These are phyloP conservation scores for Nothobranchius kuhntae DNA, from an alignment of 2,113 vertebrate species.

Conservation along the genomic window DNA sequence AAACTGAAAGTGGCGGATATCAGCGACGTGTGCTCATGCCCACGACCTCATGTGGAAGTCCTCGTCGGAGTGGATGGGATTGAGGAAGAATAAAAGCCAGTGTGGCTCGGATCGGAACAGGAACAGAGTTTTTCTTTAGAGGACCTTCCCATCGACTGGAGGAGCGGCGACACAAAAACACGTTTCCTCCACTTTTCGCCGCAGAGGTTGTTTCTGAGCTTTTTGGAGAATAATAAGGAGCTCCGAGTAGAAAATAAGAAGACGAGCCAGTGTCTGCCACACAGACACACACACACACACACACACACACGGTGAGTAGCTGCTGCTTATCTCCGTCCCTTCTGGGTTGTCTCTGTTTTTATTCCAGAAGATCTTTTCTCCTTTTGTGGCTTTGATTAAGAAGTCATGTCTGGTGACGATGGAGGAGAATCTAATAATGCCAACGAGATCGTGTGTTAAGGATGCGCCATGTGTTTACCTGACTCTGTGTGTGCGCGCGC, in stretches of 20 bases:
- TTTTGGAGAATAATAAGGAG: neutral
- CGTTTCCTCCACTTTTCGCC: slow-evolving; percentile 42
- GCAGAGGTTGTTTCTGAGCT: neutral
- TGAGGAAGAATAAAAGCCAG: neutral
- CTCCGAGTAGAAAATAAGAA: neutral
- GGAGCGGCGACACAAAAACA: slow-evolving; percentile 38
- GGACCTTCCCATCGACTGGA: slow-evolving; percentile 24
- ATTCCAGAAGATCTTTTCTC: neutral
- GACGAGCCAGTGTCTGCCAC: slow-evolving; percentile 41
- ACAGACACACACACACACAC: slow-evolving; percentile 34
- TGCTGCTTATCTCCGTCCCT: slow-evolving; percentile 14
- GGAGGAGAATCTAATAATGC: slow-evolving; percentile 49
- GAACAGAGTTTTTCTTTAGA: slow-evolving; percentile 39
- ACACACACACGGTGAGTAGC: slow-evolving; percentile 62
- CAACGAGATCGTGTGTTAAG: slow-evolving; percentile 13
- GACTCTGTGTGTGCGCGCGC: neutral
- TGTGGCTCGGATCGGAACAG: slow-evolving; percentile 17
- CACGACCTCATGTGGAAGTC: slow-evolving; percentile 2
- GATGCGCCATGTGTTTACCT: slow-evolving; percentile 38
- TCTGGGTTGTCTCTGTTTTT: slow-evolving; percentile 12
- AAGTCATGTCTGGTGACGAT: slow-evolving; percentile 53
- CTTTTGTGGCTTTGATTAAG: neutral
- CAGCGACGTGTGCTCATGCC: slow-evolving; percentile 44
- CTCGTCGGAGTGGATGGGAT: slow-evolving; percentile 30
- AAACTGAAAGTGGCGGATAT: slow-evolving; percentile 60